Evolutionary conservation across 2,797 vertebrate genomes (phyloP), one percentile per base, ranked within the genome.

Genomic region (Platyrinchus mystaceus): DNA sequence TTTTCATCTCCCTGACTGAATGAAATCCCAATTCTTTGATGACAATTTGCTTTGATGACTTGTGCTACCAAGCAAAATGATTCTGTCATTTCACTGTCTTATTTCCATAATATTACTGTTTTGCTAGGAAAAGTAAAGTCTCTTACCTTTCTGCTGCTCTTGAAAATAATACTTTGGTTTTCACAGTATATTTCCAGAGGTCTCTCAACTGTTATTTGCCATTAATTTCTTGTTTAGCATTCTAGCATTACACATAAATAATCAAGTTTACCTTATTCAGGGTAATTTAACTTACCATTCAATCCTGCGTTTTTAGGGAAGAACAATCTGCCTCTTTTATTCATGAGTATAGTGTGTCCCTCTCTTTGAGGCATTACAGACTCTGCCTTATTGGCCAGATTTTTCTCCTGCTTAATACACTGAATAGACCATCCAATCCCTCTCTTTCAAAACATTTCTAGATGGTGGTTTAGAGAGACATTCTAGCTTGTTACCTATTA

Each of bases 401-500:
- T 92, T 95, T 96, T 78, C 90, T 97, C 80, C 93, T 95, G 84
- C 87, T 93, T 92, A 86, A 77, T 91, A 90, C 30, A 81, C 55
- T 26, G 53, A 84, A 53, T 46, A 77, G 87, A 62, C 39, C 58
- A 91, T 90, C 88, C 96, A 96, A 66, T 95, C 95, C 87, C 89
- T 88, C 80, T 93, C 84, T 92, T 96, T 87, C 79, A 91, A 95
- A 92, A 87, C 68, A 92, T 62, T 67, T 93, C 94, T 90, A 77
- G 82, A 75, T 89, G 94, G 94, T 95, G 96, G 94, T 91, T 94
- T 95, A 83, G 60, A 93, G 90, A 93, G 93, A 91, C 77, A 84
- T 94, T 97, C 93, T 97, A 90, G 73, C 87, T 84, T 90, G 97
- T 98, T 95, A 98, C 96, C 93, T 94, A 94, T 97, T 97, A 98